Base-by-base conservation (phyloP, 2,888 invertebrate genomes). In the Noctua fimbriata region DNA sequence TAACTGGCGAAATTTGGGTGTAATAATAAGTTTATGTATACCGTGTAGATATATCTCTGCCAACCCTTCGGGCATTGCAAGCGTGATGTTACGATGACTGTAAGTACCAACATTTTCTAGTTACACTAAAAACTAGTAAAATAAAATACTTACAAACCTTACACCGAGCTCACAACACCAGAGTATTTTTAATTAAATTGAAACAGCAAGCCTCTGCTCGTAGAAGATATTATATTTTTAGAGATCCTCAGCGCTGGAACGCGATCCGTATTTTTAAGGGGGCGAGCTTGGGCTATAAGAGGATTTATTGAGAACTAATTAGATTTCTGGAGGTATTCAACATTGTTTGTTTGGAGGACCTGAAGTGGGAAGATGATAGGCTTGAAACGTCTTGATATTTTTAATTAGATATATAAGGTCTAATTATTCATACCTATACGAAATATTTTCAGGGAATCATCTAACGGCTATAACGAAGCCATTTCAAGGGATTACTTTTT, bases 161-260 rank as follows among this genome's bases (percentile, higher is more conserved):
- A 70, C 76, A 69, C 79, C n/a, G 69, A 67, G 73, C 32, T 76
- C 72, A 65, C n/a, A 79, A 81, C 71, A 71, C n/a, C 79, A 73
- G 76, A 86, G 86, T 83, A 88, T 89, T 90, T 90, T 90, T 90
- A 90, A 90, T 90, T 90, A 90, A 90, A 89, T 85, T 88, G 84
- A 83, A 86, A 87, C 82, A 47, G 72, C 79, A 55, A 63, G 73
- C 78, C 74, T 77, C 69, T 70, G 66, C 67, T 49, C 58, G 32
- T 70, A 70, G 58, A 69, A 83, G 81, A 86, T 84, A 78, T 77
- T 83, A 85, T 87, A 80, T 82, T 83, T 86, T 87, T 83, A 85
- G 88, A 79, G 87, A 79, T 81, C 82, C 83, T 73, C 69, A 67
- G 63, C 21, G 55, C 47, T 18, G 71, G 60, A 70, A 75, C 73